phyloP scores from a whole-genome alignment of 2,113 vertebrate genomes.

The human region DNA sequence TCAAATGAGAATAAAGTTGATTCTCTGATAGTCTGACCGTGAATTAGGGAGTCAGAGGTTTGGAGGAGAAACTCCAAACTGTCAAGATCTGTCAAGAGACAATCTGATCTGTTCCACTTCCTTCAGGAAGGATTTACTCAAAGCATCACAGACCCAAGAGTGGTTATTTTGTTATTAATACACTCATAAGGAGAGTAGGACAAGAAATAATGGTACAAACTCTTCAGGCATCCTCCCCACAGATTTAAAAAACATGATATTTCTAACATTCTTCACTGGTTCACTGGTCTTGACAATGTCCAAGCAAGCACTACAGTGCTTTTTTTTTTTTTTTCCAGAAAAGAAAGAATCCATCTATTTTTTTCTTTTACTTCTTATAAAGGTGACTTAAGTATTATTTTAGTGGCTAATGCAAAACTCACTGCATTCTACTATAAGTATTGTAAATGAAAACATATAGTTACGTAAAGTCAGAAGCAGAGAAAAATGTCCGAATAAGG shows the following conservation, averaged over 20 bases:
- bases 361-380: neutral
- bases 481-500: neutral
- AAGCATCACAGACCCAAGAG: neutral
- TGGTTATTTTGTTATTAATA: neutral
- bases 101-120: neutral
- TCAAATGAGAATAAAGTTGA: neutral
- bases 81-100: neutral
- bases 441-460: neutral
- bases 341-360: neutral
- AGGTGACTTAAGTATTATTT: neutral
- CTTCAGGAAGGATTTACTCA: neutral
- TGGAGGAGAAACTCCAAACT: neutral
- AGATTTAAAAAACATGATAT: neutral
- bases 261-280: neutral
- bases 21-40: neutral
- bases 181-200: neutral
- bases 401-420: neutral
- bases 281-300: neutral
- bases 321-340: neutral
- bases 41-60: neutral
- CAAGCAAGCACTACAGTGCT: neutral
- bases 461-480: neutral
- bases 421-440: neutral
- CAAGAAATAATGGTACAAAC: neutral
- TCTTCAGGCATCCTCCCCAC: neutral